Evolutionary conservation across 2,113 vertebrate genomes (phyloP).

Genomic region (Trinectes maculatus): DNA sequence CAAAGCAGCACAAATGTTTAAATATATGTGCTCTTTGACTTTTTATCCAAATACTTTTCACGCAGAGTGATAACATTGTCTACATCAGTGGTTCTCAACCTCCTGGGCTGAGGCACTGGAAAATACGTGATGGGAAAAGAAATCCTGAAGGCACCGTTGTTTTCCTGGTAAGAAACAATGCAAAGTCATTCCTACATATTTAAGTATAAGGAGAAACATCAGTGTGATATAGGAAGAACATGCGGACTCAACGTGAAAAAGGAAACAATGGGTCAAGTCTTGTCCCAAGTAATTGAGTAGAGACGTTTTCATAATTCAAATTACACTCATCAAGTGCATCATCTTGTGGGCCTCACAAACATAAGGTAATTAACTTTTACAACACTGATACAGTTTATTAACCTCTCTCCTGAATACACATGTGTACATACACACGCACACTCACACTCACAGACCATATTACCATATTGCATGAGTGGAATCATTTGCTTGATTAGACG

Average conservation of each 20-base stretch:
- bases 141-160: background rate
- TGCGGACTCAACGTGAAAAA: background rate
- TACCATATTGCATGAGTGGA: constrained; percentile 94
- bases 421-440: constrained; percentile 7
- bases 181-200: background rate
- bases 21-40: constrained; percentile 76
- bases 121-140: background rate
- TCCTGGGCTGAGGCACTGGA: constrained; percentile 10
- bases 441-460: constrained; percentile 72
- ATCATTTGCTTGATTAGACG: constrained; percentile 97
- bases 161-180: background rate
- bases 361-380: constrained; percentile 98
- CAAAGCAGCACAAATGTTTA: constrained; percentile 41
- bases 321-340: constrained; percentile 96
- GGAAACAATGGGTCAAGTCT: constrained; percentile 27
- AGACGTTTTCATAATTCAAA: constrained; percentile 96
- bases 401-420: constrained; percentile 63
- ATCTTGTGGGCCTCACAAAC: constrained; percentile 94
- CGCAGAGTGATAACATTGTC: constrained; percentile 63
- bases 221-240: background rate
- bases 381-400: constrained; percentile 90
- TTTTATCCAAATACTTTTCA: constrained; percentile 34
- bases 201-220: background rate
- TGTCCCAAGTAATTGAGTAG: constrained; percentile 85
- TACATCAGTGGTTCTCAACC: constrained; percentile 31